phyloP scores from a whole-genome alignment of 2,113 vertebrate species.

The Rhynchomys soricoides region DNA sequence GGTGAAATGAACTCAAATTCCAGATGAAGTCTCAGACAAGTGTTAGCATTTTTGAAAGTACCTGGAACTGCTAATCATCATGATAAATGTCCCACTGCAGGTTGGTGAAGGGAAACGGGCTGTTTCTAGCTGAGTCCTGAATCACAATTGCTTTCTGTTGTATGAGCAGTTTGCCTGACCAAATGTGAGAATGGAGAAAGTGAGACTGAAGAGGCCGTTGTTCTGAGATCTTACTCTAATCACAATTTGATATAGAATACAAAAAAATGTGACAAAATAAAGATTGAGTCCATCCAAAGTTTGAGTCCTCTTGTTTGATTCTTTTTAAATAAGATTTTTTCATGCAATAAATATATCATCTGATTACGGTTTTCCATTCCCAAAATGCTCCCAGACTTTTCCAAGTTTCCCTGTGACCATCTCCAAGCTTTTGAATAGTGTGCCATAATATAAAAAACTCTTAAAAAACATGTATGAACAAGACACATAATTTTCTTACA shows the following conservation, averaged over 20 bases:
- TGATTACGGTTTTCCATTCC: background rate
- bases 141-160: slow-evolving; percentile 31
- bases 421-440: background rate
- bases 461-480: slow-evolving; percentile 1
- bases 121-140: slow-evolving; percentile 2
- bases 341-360: background rate
- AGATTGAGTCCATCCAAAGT: background rate
- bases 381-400: background rate
- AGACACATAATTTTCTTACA: background rate
- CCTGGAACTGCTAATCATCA: slow-evolving; percentile 46
- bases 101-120: background rate
- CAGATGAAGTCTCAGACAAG: slow-evolving; percentile 42
- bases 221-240: slow-evolving; percentile 10
- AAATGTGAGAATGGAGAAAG: slow-evolving; percentile 50
- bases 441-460: background rate
- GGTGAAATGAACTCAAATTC: slow-evolving; percentile 58
- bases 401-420: background rate
- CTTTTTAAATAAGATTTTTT: background rate
- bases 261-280: slow-evolving; percentile 48
- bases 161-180: slow-evolving; percentile 50
- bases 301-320: background rate
- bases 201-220: background rate
- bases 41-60: slow-evolving; percentile 42
- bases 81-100: slow-evolving; percentile 48
- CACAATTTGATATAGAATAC: background rate